Conservation (phyloP, 1,140 invertebrate genomes). For the Lerema accius region DNA sequence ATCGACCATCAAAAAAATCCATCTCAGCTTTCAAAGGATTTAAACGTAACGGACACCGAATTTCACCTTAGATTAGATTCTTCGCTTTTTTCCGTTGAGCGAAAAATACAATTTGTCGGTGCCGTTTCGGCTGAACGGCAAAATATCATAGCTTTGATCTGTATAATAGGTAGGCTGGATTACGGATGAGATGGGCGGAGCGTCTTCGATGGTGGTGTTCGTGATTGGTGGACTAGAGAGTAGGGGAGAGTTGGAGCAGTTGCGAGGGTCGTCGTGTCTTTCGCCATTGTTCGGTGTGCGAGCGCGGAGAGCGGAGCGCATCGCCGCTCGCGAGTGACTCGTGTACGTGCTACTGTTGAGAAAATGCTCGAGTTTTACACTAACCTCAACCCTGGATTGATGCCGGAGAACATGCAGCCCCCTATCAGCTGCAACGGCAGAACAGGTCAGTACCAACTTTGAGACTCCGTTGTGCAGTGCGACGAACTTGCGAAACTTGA, state of each 20-base stretch:
- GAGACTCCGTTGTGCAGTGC: not conserved
- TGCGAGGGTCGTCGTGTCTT: conserved; percentile 40
- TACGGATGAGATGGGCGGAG: conserved; percentile 56
- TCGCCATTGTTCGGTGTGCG: conserved; percentile 54
- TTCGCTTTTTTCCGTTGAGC: conserved; percentile 50
- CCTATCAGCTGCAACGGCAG: conserved; percentile 78
- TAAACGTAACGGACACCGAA: conserved; percentile 8
- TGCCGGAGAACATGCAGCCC: conserved; percentile 80
- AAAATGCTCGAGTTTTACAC: conserved; percentile 80
- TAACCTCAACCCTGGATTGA: conserved; percentile 78
- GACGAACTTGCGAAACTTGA: conserved; percentile 23
- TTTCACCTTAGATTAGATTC: conserved; percentile 9
- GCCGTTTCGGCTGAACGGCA: conserved; percentile 57
- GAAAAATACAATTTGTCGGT: conserved; percentile 66
- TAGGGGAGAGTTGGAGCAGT: conserved; percentile 42
- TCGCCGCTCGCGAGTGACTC: conserved; percentile 45
- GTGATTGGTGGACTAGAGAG: conserved; percentile 56
- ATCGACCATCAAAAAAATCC: not conserved
- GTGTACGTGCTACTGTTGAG: conserved; percentile 47
- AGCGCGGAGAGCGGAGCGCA: conserved; percentile 46
- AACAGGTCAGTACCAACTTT: conserved; percentile 68
- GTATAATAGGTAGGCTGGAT: conserved; percentile 72
- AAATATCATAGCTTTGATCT: conserved; percentile 67
- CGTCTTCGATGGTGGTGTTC: conserved; percentile 30
- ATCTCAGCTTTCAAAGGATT: not conserved